phyloP scores from a whole-genome alignment of 1,140 invertebrate species.

The Papilio xuthus region DNA sequence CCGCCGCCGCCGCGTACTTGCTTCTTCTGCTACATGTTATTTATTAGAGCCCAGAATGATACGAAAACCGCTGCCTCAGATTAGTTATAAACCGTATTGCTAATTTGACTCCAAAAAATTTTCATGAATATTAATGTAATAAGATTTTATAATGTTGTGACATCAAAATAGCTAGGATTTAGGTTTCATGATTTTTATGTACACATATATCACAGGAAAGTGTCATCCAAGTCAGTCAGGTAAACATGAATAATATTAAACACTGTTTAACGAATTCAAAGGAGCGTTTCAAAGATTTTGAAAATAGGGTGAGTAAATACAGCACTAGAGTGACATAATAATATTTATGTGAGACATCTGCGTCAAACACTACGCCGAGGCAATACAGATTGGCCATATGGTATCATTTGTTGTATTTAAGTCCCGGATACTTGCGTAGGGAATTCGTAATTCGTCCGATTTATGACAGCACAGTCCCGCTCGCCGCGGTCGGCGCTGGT shows the following conservation, averaged over 20 bases:
- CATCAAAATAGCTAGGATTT: background rate
- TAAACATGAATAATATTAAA: no score
- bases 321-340: background rate
- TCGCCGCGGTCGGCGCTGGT: background rate
- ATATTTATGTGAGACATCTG: background rate
- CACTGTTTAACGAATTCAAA: no score
- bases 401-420: background rate
- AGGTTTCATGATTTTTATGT: background rate
- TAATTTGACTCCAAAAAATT: background rate
- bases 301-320: background rate
- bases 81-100: background rate
- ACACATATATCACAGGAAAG: no score
- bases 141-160: background rate
- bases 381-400: background rate
- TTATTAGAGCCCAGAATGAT: background rate
- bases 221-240: no score
- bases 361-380: background rate
- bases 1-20: background rate
- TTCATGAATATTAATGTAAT: no score
- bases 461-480: background rate
- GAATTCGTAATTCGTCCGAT: background rate
- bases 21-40: conserved; percentile 26
- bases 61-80: background rate
- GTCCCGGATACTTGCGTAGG: background rate
- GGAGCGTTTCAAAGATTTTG: background rate